Conservation (phyloP, 2,113 vertebrate species). For the Clarias batrachus region DNA sequence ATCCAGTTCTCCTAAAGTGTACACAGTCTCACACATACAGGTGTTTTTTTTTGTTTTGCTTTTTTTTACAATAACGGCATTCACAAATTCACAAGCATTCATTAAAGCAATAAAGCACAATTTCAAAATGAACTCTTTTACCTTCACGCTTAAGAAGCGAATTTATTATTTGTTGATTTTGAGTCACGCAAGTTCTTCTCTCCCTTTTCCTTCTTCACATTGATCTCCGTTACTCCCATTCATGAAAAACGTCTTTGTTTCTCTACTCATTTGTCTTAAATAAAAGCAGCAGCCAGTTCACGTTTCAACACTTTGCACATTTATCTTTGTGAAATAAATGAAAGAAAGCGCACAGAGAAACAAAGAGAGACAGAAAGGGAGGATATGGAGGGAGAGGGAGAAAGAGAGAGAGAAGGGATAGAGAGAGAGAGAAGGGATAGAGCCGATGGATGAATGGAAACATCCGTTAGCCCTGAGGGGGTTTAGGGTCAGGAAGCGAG, state of each 20-base stretch:
- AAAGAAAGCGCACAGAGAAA: neutral
- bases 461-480: constrained; percentile 53
- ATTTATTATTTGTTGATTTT: neutral
- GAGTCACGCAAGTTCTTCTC: neutral
- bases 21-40: neutral
- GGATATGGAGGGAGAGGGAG: neutral
- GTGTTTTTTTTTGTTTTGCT: neutral
- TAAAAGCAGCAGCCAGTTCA: constrained; percentile 8
- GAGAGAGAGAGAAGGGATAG: neutral
- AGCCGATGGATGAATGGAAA: constrained; percentile 18
- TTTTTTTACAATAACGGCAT: neutral
- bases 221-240: neutral
- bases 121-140: neutral
- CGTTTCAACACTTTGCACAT: neutral
- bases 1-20: neutral
- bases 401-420: neutral
- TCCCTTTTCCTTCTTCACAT: neutral
- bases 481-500: constrained; percentile 48
- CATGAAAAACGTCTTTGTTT: neutral
- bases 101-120: neutral
- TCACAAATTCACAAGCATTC: neutral
- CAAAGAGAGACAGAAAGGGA: constrained; percentile 9
- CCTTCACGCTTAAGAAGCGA: too few species aligned
- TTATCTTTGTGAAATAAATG: neutral
- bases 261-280: neutral